These are phyloP conservation scores for Burhinus oedicnemus DNA, from an alignment of 2,113 vertebrate species.

Conservation along the genomic window DNA sequence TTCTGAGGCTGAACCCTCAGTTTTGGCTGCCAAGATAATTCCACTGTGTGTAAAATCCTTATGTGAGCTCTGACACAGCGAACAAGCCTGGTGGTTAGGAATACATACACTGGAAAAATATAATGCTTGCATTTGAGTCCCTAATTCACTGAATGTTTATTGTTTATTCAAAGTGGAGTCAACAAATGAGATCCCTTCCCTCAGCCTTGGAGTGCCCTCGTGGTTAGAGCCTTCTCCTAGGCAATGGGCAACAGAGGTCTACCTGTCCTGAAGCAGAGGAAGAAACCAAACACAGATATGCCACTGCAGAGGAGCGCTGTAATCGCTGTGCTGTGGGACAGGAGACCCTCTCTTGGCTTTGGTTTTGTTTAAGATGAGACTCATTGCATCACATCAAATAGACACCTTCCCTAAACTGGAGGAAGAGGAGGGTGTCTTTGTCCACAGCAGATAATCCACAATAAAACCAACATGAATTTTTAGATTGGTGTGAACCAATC, in stretches of 20 bases:
- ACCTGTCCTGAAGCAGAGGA: not conserved
- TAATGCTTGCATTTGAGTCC: not conserved
- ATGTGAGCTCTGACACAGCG: rapidly evolving
- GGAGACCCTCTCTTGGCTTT: not conserved
- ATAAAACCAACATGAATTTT: not conserved
- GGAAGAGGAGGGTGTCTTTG: not conserved
- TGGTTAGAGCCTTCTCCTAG: not conserved
- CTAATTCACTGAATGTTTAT: not conserved
- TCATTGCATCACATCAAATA: not conserved
- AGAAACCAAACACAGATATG: not conserved
- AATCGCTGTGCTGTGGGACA: not conserved
- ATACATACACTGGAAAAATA: not conserved
- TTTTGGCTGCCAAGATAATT: not conserved
- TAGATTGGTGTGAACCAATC: not conserved
- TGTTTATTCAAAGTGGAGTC: not conserved
- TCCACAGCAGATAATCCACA: not conserved
- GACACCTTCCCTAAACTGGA: not conserved
- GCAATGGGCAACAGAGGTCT: not conserved
- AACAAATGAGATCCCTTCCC: not conserved
- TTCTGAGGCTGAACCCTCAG: not conserved
- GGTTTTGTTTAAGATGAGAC: not conserved
- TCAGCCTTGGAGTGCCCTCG: rapidly evolving
- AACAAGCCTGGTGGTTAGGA: not conserved
- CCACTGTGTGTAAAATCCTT: not conserved
- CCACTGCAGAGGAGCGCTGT: not conserved